phyloP scores from a whole-genome alignment of 2,888 invertebrate genomes.

The Latrodectus hesperus region DNA sequence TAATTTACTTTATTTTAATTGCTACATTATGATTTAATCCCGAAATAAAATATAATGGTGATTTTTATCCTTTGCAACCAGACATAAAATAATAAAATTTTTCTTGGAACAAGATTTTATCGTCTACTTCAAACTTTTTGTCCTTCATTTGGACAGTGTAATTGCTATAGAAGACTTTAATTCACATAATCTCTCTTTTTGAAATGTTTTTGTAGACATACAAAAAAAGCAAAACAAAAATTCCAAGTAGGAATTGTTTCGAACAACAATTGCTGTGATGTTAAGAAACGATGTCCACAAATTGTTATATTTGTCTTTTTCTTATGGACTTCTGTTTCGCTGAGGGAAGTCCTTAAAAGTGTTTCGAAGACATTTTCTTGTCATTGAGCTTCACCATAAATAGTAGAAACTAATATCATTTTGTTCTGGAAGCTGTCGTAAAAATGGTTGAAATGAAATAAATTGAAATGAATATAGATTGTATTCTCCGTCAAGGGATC shows the following conservation, averaged over 20 bases:
- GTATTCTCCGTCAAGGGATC: no score
- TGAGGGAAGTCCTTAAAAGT: not conserved
- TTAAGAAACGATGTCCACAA: constrained; percentile 2
- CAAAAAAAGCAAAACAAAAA: constrained; percentile 1
- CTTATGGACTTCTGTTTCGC: not conserved
- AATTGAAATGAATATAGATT: no score
- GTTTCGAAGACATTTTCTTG: not conserved
- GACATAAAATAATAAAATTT: no score
- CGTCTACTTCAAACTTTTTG: no score
- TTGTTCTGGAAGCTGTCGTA: no score
- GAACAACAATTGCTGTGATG: not conserved
- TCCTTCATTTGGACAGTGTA: constrained; percentile 14
- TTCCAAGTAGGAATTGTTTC: not conserved
- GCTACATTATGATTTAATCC: no score
- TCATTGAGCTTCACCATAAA: not conserved
- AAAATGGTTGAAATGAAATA: no score
- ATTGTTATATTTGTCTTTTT: not conserved
- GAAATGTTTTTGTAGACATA: constrained; percentile 21
- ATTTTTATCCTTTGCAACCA: no score
- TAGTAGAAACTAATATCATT: no score
- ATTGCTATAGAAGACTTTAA: constrained; percentile 31
- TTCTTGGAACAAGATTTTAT: no score
- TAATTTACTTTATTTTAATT: no score
- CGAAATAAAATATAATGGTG: no score
- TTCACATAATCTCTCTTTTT: constrained; percentile 41